Base-by-base conservation (phyloP, 2,113 vertebrate species). In the Carassius auratus region DNA sequence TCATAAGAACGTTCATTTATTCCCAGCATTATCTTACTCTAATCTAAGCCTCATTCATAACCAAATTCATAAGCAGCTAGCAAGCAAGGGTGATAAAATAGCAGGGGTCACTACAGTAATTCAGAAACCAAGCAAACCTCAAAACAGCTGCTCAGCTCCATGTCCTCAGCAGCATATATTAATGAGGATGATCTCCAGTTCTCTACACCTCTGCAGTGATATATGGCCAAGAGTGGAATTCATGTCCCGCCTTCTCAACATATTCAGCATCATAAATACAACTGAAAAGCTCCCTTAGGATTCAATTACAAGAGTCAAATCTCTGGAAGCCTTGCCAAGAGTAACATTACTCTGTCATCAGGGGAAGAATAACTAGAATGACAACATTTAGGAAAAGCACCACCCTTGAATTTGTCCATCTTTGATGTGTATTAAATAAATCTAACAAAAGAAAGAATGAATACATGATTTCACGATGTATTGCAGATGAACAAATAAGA, bases 301-400 rank as follows among this genome's bases (percentile, higher is more conserved):
- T 88, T 85, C 78, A 81, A 83, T 83, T 78, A 74, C 14, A 7
- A 55, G 17, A 33, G 52, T 33, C 14, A 45, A 36, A 69, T 17
- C 3, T 38, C 55, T 15, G 23, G 21, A 13, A 45, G 38, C 48
- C 50, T 2, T 26, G 50, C 62, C 15, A 19, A 61, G 69, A 79
- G 59, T 19, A 76, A 69, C 52, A 84, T 52, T 19, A 75, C 81
- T 55, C 73, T 48, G 26, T 83, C 82, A 88, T 87, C 88, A 88
- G 15, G 76, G 48, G 64, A 81, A 57, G 17, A 64, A 82, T 61
- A 62, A 77, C 52, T 78, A 62, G n/a, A 55, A 69, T 42, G 5
- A 45, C 30, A 42, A 23, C 33, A 82, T 77, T 61, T 30, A 7
- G 26, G 50, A 61, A 61, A 69, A 86, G 57, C 62, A 0, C 4